Evolutionary conservation across 1,140 invertebrate species (phyloP).

Genomic region (Macrotrachela quadricornifera): DNA sequence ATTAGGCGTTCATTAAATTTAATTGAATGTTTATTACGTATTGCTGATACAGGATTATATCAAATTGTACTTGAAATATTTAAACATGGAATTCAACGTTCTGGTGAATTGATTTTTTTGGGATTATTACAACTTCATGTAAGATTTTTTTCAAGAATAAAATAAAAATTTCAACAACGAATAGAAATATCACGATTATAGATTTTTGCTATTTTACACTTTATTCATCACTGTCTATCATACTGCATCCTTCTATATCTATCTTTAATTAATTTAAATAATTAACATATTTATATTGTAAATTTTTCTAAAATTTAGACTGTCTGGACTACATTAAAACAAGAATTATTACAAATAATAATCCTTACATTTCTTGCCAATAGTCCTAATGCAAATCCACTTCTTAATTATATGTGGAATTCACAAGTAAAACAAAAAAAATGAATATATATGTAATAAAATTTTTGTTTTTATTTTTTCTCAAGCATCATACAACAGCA

Average conservation of each 20-base stretch:
- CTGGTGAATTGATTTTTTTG: slow-evolving; percentile 71
- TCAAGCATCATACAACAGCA: slow-evolving; percentile 25
- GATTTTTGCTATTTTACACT: no score
- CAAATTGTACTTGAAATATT: slow-evolving; percentile 60
- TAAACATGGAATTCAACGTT: slow-evolving; percentile 70
- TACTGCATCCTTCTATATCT: no score
- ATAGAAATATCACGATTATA: no score
- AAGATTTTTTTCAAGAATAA: no score
- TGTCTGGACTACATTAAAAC: slow-evolving; percentile 31
- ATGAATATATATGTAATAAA: not conserved
- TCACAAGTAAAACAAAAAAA: slow-evolving; percentile 22
- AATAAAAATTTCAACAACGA: no score
- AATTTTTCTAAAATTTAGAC: slow-evolving; percentile 16
- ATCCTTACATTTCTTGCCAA: slow-evolving; percentile 76
- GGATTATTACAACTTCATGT: slow-evolving; percentile 58
- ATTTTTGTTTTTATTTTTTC: slow-evolving; percentile 10
- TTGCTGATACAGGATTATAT: slow-evolving; percentile 58
- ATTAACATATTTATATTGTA: not conserved
- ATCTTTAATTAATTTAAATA: no score
- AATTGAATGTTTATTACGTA: slow-evolving; percentile 58
- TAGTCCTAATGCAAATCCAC: slow-evolving; percentile 66
- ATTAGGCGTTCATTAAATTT: slow-evolving; percentile 53
- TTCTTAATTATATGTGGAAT: slow-evolving; percentile 80
- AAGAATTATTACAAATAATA: slow-evolving; percentile 58
- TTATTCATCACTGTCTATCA: no score